phyloP scores from a whole-genome alignment of 1,140 invertebrate genomes.

The Caenorhabditis inopinata region DNA sequence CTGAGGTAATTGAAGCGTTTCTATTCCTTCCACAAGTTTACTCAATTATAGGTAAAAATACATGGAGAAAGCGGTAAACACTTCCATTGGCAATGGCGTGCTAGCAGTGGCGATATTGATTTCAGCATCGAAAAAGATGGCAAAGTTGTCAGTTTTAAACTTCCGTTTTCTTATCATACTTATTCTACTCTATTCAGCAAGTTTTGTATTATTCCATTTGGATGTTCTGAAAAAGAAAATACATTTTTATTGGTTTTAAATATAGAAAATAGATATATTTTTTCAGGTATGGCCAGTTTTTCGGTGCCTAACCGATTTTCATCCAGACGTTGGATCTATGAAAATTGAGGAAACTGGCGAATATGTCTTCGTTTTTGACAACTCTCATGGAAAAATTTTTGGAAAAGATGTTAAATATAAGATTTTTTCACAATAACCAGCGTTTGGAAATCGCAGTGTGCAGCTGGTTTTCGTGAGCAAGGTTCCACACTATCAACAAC shows the following conservation, averaged over 20 bases:
- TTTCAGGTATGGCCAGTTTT: conserved; percentile 38
- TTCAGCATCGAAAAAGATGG: conserved; percentile 41
- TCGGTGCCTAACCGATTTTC: conserved; percentile 41
- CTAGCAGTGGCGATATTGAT: conserved; percentile 44
- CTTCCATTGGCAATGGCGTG: conserved; percentile 32
- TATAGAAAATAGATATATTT: too few species aligned
- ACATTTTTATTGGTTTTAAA: too few species aligned
- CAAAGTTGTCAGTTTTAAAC: conserved; percentile 5
- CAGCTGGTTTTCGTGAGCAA: too few species aligned
- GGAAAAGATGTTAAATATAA: conserved; percentile 46
- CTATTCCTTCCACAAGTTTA: too few species aligned
- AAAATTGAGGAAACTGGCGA: conserved; percentile 39
- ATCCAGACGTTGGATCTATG: conserved; percentile 41
- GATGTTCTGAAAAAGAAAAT: too few species aligned
- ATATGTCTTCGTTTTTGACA: conserved; percentile 42
- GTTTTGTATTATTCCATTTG: background rate
- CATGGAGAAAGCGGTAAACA: conserved; percentile 24
- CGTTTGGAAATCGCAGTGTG: too few species aligned
- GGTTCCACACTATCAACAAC: too few species aligned
- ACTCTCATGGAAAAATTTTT: conserved; percentile 42
- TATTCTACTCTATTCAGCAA: background rate
- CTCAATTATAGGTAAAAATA: conserved; percentile 15
- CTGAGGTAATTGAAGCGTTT: conserved; percentile 3
- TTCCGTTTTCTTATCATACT: conserved; percentile 11
- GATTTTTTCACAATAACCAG: conserved; percentile 27